Evolutionary conservation across 2,888 invertebrate genomes (phyloP), one percentile per base, ranked within the genome.

Genomic region (Notodromas monacha): DNA sequence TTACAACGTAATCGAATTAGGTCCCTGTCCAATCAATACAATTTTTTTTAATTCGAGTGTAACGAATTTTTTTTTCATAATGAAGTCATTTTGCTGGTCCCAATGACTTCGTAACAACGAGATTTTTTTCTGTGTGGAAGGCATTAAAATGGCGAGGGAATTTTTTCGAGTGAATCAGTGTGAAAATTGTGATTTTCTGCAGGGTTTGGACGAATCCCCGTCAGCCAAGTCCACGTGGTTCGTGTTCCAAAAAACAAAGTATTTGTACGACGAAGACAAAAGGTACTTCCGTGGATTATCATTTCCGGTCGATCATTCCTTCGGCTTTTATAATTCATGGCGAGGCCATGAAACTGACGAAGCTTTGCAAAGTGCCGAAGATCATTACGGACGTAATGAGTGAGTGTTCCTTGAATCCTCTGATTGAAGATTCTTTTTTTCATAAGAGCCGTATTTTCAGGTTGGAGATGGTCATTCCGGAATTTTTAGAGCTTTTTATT

Each of bases 201-300:
- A n/a, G n/a, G n/a, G n/a, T n/a, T n/a, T n/a, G n/a, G n/a, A n/a
- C n/a, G n/a, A n/a, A n/a, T n/a, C n/a, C n/a, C n/a, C n/a, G n/a
- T n/a, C n/a, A n/a, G n/a, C n/a, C n/a, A n/a, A n/a, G 21, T 56
- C 59, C 40, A 52, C 68, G 15, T 96, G 77, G 73, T 79, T 96
- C 45, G 62, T 68, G 39, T 96, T 96, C 49, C 96, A 96, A 65
- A 89, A 96, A 50, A 77, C 79, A 4, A 84, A 86, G 49, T 96
- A 92, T 51, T 53, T 73, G 26, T 92, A 76, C 65, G 66, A 77
- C 43, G 60, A 65, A 38, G 63, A 74, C 8, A 69, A 67, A 37
- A 69, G 72, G 39, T 52, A 51, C 29, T 96, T 96, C 46, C 54
- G 60, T 33, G 68, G 72, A 0, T 53, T 89, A 14, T 62, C 67